Conservation (phyloP, 2,113 vertebrate genomes). For the Ursus arctos region DNA sequence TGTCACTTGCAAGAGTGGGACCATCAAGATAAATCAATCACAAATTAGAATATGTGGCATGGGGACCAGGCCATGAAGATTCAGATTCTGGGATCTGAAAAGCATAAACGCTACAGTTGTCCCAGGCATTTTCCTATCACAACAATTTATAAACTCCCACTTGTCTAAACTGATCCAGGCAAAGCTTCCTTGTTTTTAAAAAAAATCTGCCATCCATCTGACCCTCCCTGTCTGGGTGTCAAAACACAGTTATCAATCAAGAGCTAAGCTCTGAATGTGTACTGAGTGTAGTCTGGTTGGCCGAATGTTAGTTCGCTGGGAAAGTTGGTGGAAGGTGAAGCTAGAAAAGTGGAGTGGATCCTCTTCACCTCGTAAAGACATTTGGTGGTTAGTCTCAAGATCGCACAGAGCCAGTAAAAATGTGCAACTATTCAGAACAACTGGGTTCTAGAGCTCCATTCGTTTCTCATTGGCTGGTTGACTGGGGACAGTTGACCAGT, state of each 20-base stretch:
- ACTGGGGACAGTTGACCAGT: neutral
- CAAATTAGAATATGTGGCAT: neutral
- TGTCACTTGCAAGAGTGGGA: neutral
- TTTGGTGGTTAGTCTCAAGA: neutral
- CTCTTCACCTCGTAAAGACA: too few relatives aligned
- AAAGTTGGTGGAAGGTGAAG: neutral
- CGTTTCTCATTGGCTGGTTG: neutral
- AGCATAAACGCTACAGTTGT: neutral
- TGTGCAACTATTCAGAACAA: neutral
- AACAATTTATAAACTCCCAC: neutral
- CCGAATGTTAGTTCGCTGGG: neutral
- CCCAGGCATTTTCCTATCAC: neutral
- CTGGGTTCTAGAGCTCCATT: neutral
- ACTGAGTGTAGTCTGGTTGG: neutral
- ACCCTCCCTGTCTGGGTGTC: neutral
- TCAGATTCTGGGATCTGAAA: neutral
- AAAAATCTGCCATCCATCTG: constrained; percentile 21
- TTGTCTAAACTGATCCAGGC: neutral
- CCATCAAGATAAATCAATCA: constrained; percentile 13
- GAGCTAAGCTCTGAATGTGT: neutral
- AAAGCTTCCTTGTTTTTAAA: neutral
- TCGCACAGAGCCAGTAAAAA: neutral
- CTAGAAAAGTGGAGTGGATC: neutral
- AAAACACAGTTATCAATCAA: neutral
- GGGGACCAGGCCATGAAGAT: neutral